These are phyloP conservation scores for Cherax destructor DNA, from an alignment of 1,140 invertebrate genomes.

Conservation along the genomic window DNA sequence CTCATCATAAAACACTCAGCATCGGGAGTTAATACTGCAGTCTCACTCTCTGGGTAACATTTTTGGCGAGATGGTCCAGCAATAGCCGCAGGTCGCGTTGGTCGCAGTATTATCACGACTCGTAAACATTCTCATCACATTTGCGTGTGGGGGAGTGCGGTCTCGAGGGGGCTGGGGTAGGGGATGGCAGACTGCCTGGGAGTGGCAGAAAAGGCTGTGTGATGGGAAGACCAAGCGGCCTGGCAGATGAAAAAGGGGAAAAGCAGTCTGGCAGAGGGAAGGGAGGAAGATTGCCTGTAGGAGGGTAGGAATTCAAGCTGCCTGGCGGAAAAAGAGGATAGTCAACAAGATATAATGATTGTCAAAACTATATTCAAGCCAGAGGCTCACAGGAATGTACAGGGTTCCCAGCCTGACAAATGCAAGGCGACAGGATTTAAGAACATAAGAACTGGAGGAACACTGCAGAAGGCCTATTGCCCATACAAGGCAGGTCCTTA, in stretches of 20 bases:
- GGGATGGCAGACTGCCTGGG: no score
- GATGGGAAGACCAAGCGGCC: no score
- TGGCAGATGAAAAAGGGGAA: no score
- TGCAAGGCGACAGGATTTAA: background rate
- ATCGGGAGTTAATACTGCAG: background rate
- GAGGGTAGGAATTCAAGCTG: no score
- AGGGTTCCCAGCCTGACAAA: background rate
- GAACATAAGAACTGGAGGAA: no score
- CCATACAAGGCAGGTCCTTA: no score
- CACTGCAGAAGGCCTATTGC: no score
- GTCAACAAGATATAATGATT: background rate
- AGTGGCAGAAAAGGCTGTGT: no score
- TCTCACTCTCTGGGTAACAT: background rate
- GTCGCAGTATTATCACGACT: background rate
- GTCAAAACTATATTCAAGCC: background rate
- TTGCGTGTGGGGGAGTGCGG: background rate
- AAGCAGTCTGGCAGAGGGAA: no score
- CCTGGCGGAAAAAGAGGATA: no score
- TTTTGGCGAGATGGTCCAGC: background rate
- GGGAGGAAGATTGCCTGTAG: no score
- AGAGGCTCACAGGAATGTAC: constrained; percentile 1
- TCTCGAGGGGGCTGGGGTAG: no score
- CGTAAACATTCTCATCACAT: constrained; percentile 39
- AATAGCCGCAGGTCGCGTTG: background rate
- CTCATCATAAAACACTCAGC: background rate